A percentile compares a stretch with the other conserved stretches of the same genome.
These are phyloP conservation scores for Osmoderma eremita DNA, from an alignment of 2,888 invertebrate genomes.

Conservation along the genomic window DNA sequence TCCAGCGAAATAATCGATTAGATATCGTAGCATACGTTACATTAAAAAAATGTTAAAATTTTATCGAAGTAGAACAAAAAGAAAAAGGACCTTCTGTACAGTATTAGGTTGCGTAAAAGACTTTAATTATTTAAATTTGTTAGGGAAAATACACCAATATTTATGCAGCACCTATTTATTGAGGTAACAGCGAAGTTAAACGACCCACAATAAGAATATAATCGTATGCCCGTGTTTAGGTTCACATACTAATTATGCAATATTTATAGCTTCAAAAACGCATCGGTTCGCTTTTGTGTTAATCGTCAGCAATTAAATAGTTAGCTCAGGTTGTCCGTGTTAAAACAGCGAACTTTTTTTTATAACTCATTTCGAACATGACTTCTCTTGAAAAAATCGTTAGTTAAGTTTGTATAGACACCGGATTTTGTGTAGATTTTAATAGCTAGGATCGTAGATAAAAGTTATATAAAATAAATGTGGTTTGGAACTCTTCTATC, in stretches of 20 bases:
- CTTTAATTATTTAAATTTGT: constrained; percentile 12
- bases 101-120: constrained; percentile 31
- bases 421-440: constrained; percentile 10
- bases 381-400: neutral
- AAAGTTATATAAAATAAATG: constrained; percentile 9
- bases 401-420: neutral
- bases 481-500: constrained; percentile 36
- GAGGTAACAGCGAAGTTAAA: constrained; percentile 3
- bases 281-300: too few relatives aligned
- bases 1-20: constrained; percentile 44
- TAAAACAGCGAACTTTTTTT: constrained; percentile 32
- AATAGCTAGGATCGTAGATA: constrained; percentile 19
- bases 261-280: too few relatives aligned
- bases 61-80: neutral
- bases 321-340: constrained; percentile 36
- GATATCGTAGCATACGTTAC: constrained; percentile 16
- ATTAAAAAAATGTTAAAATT: constrained; percentile 15
- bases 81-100: constrained; percentile 21
- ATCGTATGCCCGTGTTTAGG: constrained; percentile 7
- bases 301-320: neutral
- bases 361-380: constrained; percentile 3
- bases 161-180: constrained; percentile 34
- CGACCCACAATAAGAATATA: too few relatives aligned
- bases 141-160: constrained; percentile 16
- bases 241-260: constrained; percentile 15